phyloP scores from a whole-genome alignment of 2,797 vertebrate species.

The Gymnothorax reevesii region DNA sequence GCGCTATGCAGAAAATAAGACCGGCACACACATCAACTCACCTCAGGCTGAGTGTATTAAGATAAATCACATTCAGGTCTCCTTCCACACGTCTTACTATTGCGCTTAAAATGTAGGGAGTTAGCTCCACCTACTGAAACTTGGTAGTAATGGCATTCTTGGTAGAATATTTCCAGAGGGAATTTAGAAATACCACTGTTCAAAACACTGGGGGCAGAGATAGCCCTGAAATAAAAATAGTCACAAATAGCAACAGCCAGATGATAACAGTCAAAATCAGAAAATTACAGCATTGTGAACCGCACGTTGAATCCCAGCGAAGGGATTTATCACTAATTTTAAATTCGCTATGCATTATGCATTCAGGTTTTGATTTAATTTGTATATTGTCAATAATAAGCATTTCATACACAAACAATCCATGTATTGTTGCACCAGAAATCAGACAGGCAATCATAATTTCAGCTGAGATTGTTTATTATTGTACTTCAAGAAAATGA shows the following conservation, averaged over 20 bases:
- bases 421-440: background rate
- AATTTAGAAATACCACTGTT: background rate
- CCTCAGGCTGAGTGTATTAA: too few species aligned
- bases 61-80: too few species aligned
- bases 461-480: constrained; percentile 57
- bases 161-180: background rate
- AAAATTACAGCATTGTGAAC: background rate
- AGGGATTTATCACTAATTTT: background rate
- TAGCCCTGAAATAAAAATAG: background rate
- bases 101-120: background rate
- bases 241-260: background rate
- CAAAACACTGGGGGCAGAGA: background rate
- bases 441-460: background rate
- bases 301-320: background rate
- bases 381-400: background rate
- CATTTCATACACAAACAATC: background rate
- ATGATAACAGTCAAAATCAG: background rate
- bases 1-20: too few species aligned
- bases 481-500: constrained; percentile 45
- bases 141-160: background rate
- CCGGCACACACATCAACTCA: too few species aligned
- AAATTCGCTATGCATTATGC: background rate
- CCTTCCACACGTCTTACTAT: too few species aligned
- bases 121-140: background rate
- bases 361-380: background rate